phyloP scores from a whole-genome alignment of 2,888 invertebrate genomes.

The Papilio gigon region DNA sequence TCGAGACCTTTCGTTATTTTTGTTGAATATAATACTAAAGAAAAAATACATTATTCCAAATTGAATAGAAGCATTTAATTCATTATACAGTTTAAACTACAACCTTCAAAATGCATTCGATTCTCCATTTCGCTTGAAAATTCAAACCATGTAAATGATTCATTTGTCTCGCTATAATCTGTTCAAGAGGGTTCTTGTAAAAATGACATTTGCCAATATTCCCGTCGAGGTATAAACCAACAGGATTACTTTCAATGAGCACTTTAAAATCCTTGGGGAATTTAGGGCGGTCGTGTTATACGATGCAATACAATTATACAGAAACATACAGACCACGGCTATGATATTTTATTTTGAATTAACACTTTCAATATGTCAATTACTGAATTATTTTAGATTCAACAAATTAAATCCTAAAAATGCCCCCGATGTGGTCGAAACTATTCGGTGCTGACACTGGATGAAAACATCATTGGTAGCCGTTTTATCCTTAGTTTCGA shows the following conservation, averaged over 20 bases:
- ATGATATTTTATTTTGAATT: background rate
- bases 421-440: no score
- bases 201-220: constrained; percentile 10
- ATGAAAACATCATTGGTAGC: no score
- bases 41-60: background rate
- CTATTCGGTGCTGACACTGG: no score
- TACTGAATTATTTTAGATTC: background rate
- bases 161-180: constrained; percentile 19
- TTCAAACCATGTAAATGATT: background rate
- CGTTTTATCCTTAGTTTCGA: no score
- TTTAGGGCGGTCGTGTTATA: constrained; percentile 26
- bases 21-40: background rate
- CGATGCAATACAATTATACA: background rate
- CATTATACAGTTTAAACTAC: background rate
- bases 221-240: constrained; percentile 25
- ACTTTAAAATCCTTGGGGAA: constrained; percentile 16
- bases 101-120: background rate
- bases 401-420: background rate
- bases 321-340: background rate
- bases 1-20: constrained; percentile 7
- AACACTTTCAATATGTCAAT: background rate
- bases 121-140: background rate
- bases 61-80: no score
- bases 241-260: constrained; percentile 36
- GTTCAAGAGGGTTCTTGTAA: constrained; percentile 1